Percentiles rank a stretch among this genome's conserved stretches.
Conservation (phyloP, 2,888 invertebrate genomes). For the Iphiclides podalirius region DNA sequence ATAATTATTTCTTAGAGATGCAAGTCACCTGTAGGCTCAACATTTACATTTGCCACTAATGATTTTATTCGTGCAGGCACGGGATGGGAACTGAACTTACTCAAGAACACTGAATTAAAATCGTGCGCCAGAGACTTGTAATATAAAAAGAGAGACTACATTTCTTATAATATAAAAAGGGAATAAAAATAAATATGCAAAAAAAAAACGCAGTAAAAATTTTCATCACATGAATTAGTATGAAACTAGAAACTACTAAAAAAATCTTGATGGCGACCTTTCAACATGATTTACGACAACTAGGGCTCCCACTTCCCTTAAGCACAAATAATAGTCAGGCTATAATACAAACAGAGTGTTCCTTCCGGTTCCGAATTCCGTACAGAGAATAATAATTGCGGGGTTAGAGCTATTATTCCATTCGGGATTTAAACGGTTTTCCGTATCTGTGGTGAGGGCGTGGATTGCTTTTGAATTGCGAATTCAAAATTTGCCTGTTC, state of each 20-base stretch:
- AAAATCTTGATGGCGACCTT: conserved; percentile 9
- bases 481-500: background rate
- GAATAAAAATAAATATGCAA: background rate
- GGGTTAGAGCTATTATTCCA: conserved; percentile 4
- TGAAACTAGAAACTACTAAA: too few species aligned
- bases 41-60: too few species aligned
- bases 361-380: conserved; percentile 18
- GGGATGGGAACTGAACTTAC: too few species aligned
- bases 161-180: too few species aligned
- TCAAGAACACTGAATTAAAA: too few species aligned
- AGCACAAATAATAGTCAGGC: conserved; percentile 6
- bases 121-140: too few species aligned
- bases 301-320: background rate
- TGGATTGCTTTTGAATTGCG: background rate
- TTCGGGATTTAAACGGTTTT: conserved; percentile 3
- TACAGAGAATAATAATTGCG: conserved; percentile 16
- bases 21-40: too few species aligned
- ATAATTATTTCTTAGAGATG: too few species aligned
- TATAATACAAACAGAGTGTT: conserved; percentile 13
- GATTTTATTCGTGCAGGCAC: too few species aligned
- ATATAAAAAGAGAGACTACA: too few species aligned
- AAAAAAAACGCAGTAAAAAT: background rate
- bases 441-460: background rate
- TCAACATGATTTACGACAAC: conserved; percentile 14
- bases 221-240: too few species aligned